Evolutionary conservation across 2,113 vertebrate species (phyloP).

Genomic region (Kryptolebias marmoratus): DNA sequence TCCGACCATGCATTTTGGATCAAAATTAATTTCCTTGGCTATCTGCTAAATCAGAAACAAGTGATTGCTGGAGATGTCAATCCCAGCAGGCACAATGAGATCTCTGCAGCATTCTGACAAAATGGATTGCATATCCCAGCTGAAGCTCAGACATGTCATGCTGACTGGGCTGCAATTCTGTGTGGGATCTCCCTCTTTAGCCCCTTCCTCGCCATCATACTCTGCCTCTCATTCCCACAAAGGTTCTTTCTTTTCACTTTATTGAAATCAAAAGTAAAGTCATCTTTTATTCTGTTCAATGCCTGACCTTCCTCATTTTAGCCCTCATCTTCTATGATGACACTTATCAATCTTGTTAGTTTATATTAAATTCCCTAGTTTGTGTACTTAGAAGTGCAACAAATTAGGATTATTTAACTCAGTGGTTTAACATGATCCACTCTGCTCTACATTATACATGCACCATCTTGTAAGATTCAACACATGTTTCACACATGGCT

Average conservation of each 20-base stretch:
- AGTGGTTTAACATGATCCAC: slow-evolving; percentile 57
- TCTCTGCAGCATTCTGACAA: slow-evolving; percentile 56
- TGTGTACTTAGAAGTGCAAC: slow-evolving; percentile 29
- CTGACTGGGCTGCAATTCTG: slow-evolving; percentile 45
- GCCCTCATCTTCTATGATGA: slow-evolving; percentile 15
- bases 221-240: slow-evolving; percentile 38
- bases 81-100: slow-evolving; percentile 74
- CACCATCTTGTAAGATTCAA: slow-evolving; percentile 76
- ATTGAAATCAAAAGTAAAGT: slow-evolving; percentile 36
- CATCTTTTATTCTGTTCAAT: slow-evolving; percentile 21
- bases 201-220: slow-evolving; percentile 32
- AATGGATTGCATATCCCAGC: slow-evolving; percentile 57
- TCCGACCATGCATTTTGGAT: slow-evolving; percentile 81
- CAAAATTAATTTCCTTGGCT: slow-evolving; percentile 83
- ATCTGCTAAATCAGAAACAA: slow-evolving; percentile 85
- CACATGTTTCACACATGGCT: slow-evolving; percentile 78
- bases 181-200: slow-evolving; percentile 58
- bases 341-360: slow-evolving; percentile 47
- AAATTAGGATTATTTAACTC: slow-evolving; percentile 62
- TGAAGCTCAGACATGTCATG: slow-evolving; percentile 52
- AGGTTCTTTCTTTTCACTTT: slow-evolving; percentile 23
- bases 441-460: slow-evolving; percentile 78
- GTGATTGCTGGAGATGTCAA: slow-evolving; percentile 79
- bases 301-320: slow-evolving; percentile 16
- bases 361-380: slow-evolving; percentile 23